Conservation (phyloP, 2,888 invertebrate genomes). For the Lamproptera curius region DNA sequence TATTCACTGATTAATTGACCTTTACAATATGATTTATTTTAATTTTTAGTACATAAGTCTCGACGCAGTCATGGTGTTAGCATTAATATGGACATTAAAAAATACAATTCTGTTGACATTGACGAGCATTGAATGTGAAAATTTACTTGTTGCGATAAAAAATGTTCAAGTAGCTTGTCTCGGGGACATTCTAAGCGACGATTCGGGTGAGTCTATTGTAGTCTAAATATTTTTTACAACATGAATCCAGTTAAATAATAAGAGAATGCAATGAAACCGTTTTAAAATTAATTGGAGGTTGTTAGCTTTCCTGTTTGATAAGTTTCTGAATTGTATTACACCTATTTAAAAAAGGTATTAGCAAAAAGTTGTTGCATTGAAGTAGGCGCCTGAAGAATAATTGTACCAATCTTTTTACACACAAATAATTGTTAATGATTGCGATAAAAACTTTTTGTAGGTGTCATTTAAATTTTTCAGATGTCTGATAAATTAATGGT, state of each 20-base stretch:
- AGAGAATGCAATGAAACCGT: not conserved
- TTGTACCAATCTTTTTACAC: too few relatives aligned
- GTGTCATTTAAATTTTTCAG: too few relatives aligned
- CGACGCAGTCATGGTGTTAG: not conserved
- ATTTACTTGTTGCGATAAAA: not conserved
- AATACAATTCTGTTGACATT: not conserved
- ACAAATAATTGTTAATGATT: too few relatives aligned
- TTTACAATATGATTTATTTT: not conserved
- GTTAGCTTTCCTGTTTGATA: not conserved
- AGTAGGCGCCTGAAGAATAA: too few relatives aligned
- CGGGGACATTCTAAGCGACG: not conserved
- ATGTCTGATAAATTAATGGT: too few relatives aligned
- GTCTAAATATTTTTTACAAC: too few relatives aligned
- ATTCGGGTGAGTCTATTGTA: not conserved
- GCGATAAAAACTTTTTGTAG: too few relatives aligned
- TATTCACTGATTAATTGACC: not conserved
- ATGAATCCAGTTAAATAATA: not conserved
- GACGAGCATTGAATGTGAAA: not conserved
- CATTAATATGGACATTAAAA: not conserved
- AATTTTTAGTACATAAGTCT: not conserved
- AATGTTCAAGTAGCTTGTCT: not conserved
- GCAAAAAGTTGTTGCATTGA: too few relatives aligned
- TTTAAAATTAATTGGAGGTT: not conserved
- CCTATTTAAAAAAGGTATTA: not conserved
- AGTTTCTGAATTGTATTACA: not conserved